A percentile compares a stretch with the other conserved stretches of the same genome.
phyloP scores from a whole-genome alignment of 2,888 invertebrate genomes.

The Scelioninae gen. 1 region DNA sequence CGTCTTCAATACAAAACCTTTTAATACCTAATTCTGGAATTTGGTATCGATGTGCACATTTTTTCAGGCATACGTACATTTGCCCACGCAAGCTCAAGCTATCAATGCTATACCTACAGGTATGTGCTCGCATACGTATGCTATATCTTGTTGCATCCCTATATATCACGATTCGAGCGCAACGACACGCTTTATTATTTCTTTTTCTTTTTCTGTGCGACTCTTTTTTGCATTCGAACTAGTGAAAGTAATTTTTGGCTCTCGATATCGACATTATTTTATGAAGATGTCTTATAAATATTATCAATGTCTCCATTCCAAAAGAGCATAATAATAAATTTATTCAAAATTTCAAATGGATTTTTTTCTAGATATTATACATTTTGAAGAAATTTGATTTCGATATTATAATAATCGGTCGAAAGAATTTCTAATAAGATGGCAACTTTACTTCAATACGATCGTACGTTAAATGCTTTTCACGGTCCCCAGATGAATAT shows the following conservation, averaged over 20 bases:
- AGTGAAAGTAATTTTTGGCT: conserved; percentile 73
- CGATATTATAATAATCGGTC: neutral
- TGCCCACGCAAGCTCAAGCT: conserved; percentile 66
- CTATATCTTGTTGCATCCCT: conserved; percentile 60
- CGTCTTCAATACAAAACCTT: neutral
- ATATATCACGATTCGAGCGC: conserved; percentile 66
- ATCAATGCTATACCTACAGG: conserved; percentile 65
- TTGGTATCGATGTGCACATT: conserved; percentile 50
- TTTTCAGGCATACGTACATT: conserved; percentile 53
- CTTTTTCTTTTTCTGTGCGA: conserved; percentile 33
- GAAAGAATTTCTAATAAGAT: conserved; percentile 16
- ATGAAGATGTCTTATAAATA: conserved; percentile 43
- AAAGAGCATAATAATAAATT: neutral
- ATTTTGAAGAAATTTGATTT: neutral
- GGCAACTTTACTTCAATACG: conserved; percentile 7
- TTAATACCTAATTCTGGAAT: conserved; percentile 33
- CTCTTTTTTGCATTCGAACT: conserved; percentile 21
- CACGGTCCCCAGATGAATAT: conserved; percentile 47
- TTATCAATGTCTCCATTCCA: conserved; percentile 31
- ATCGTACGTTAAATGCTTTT: conserved; percentile 30
- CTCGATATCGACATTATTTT: conserved; percentile 66
- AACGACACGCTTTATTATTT: conserved; percentile 21
- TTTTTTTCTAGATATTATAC: no score
- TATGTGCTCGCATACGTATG: conserved; percentile 40
- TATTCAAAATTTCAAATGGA: no score